Conservation (phyloP, 2,888 invertebrate genomes). For the Drosophila dives region DNA sequence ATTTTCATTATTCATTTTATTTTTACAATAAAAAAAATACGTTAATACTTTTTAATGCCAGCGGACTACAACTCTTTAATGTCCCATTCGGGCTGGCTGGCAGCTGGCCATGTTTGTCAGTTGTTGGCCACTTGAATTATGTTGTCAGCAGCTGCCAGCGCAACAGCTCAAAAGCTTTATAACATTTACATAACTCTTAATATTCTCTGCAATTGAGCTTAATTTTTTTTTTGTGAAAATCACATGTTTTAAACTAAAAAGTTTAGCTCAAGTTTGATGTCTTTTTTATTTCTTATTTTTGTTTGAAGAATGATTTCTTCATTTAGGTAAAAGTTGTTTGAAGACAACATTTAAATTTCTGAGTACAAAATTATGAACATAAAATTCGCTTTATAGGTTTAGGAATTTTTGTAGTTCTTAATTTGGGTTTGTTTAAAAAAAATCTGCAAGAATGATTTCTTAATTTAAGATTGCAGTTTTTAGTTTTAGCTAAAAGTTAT, state of each 20-base stretch:
- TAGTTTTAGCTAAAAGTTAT: background rate
- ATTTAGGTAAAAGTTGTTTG: too few relatives aligned
- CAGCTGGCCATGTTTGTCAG: slow-evolving; percentile 55
- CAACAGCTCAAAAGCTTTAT: slow-evolving; percentile 40
- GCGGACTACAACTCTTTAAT: slow-evolving; percentile 75
- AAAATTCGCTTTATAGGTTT: too few relatives aligned
- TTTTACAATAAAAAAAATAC: slow-evolving; percentile 58
- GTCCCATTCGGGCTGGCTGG: slow-evolving; percentile 31
- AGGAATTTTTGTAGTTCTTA: too few relatives aligned
- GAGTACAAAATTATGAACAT: too few relatives aligned
- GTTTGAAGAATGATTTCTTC: too few relatives aligned
- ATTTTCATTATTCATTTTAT: slow-evolving; percentile 13
- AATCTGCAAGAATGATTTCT: background rate
- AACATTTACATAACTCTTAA: background rate
- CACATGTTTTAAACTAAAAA: background rate
- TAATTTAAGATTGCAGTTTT: background rate
- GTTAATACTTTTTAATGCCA: slow-evolving; percentile 65
- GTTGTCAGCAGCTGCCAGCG: slow-evolving; percentile 80
- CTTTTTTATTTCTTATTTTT: too few relatives aligned
- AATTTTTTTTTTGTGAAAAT: background rate
- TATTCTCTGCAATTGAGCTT: slow-evolving; percentile 9
- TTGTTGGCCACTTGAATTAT: slow-evolving; percentile 74
- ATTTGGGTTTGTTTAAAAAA: too few relatives aligned
- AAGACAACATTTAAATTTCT: too few relatives aligned
- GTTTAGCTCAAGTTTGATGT: too few relatives aligned